Base-by-base conservation (phyloP, 2,113 vertebrate genomes). In the Dipodomys stephensi region DNA sequence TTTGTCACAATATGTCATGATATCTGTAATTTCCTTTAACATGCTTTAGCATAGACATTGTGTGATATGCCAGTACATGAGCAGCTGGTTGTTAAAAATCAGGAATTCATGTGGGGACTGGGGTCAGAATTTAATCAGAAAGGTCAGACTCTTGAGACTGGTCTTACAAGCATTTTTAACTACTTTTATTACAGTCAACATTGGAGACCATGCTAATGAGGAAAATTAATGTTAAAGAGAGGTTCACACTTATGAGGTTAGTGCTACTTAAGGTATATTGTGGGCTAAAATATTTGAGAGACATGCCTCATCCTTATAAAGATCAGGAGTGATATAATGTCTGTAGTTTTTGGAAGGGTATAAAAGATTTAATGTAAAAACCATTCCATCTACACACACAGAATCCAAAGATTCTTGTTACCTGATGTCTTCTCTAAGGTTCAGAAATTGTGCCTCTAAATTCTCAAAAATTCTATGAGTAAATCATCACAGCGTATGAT, bases 81-180 rank as follows among this genome's bases (percentile, higher is more conserved):
- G 78, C 30, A 32, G 39, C 84, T 53, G 73, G 23, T 71, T 68
- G 39, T 46, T 73, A 81, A 92, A 69, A 30, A 49, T 87, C 35
- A 81, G 35, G 65, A 92, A 92, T 93, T 90, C 73, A 81, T 67
- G 22, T 39, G 8, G 20, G 28, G 44, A 20, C 30, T 83, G 69
- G 69, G 35, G n/a, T 87, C 68, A 94, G 62, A 89, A 67, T 74
- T 95, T 68, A 76, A 91, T 84, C 73, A 92, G 90, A 84, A 96
- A 83, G 27, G 49, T 16, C 32, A 89, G 79, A 92, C 62, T 72
- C 62, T 9, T 68, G n/a, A 83, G 32, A 83, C 19, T 69, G 35
- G 22, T 35, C 10, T 35, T 91, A 84, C 7, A 82, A 93, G 25
- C 10, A 73, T 91, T 62, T 94, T 83, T 49, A 94, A 78, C 62